Conservation (phyloP, 2,888 invertebrate species). For the Hypselothyrea guttata region DNA sequence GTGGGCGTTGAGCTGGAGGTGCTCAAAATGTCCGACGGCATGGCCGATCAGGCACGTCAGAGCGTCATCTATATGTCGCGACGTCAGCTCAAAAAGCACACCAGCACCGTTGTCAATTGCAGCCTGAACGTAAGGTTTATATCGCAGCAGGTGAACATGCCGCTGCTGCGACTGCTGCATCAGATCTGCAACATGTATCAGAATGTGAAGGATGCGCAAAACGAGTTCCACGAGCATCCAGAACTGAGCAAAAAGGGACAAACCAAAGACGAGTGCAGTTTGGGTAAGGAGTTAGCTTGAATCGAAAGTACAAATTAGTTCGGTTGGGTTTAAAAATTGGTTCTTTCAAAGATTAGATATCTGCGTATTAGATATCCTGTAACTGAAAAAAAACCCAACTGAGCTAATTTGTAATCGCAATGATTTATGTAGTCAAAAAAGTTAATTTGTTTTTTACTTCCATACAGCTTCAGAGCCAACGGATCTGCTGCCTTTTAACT, state of each 20-base stretch:
- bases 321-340: too few species aligned
- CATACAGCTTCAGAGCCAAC: conserved; percentile 82
- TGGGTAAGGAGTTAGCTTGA: conserved; percentile 82
- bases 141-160: conserved; percentile 98
- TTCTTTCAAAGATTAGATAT: too few species aligned
- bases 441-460: too few species aligned
- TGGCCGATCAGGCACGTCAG: conserved; percentile 92
- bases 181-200: conserved; percentile 99
- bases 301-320: too few species aligned
- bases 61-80: conserved; percentile 93
- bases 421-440: too few species aligned
- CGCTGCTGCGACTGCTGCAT: conserved; percentile 93
- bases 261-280: conserved; percentile 85
- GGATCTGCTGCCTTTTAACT: conserved; percentile 79
- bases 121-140: conserved; percentile 94
- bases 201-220: conserved; percentile 96
- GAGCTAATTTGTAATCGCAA: too few species aligned
- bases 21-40: conserved; percentile 94
- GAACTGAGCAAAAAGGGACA: conserved; percentile 81
- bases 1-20: conserved; percentile 94
- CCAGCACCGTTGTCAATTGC: conserved; percentile 95
- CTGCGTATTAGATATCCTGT: too few species aligned
- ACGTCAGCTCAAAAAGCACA: conserved; percentile 94
- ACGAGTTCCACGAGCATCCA: conserved; percentile 91
- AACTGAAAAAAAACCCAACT: too few species aligned